phyloP scores from a whole-genome alignment of 1,140 invertebrate species.

The Paracyclopina nana region DNA sequence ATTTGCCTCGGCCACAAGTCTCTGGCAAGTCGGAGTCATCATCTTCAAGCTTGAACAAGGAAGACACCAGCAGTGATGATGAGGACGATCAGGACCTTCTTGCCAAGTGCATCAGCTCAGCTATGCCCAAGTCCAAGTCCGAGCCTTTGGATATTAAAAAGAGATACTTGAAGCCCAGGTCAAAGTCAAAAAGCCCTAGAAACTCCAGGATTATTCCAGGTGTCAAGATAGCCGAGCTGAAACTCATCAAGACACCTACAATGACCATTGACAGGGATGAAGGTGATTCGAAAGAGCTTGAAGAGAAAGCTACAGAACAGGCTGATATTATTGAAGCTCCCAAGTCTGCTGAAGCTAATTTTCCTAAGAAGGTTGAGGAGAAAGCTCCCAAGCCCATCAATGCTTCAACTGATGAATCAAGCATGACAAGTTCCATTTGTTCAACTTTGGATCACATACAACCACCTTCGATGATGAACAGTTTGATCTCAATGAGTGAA shows the following conservation, averaged over 20 bases:
- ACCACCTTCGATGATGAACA: constrained; percentile 13
- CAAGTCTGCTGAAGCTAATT: too few relatives aligned
- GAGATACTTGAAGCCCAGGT: background rate
- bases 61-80: constrained; percentile 35
- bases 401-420: constrained; percentile 1
- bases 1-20: constrained; percentile 3
- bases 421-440: background rate
- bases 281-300: background rate
- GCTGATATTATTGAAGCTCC: background rate
- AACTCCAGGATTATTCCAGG: constrained; percentile 10
- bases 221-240: background rate
- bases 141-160: constrained; percentile 8
- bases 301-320: background rate
- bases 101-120: constrained; percentile 52
- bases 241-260: too few relatives aligned
- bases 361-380: too few relatives aligned
- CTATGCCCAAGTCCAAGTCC: constrained; percentile 38
- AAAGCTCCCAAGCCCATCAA: too few relatives aligned
- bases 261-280: too few relatives aligned
- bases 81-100: constrained; percentile 45
- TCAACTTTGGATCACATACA: constrained; percentile 4
- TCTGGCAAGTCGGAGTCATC: constrained; percentile 10
- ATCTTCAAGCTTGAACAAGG: background rate
- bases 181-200: constrained; percentile 10
- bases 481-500: constrained; percentile 8